phyloP scores from a whole-genome alignment of 2,797 vertebrate genomes.

The Schizopygopsis pylzovi region DNA sequence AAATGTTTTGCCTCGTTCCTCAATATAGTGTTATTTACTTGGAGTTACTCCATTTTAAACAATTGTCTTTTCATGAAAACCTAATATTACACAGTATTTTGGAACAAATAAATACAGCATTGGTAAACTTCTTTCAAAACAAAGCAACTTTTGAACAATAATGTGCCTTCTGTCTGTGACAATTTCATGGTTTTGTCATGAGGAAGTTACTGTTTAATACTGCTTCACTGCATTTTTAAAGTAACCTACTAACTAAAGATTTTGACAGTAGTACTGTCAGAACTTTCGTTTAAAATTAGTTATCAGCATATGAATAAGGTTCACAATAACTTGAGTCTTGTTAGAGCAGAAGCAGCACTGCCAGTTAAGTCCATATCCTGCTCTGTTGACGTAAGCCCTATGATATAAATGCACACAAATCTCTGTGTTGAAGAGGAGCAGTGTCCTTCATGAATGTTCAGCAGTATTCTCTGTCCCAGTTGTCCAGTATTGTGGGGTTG shows the following conservation, averaged over 20 bases:
- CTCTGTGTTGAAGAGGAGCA: not conserved
- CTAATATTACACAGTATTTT: not conserved
- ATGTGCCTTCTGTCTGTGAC: no score
- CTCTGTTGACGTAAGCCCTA: constrained; percentile 6
- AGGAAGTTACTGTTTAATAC: no score
- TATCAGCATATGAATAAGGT: not conserved
- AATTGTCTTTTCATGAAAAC: not conserved
- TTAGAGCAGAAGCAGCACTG: not conserved
- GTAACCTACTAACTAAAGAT: not conserved
- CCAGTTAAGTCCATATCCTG: not conserved
- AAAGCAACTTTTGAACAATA: no score
- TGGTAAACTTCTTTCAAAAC: not conserved
- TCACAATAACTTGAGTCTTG: not conserved
- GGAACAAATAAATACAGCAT: not conserved
- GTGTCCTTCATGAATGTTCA: constrained; percentile 47
- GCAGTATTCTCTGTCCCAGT: constrained; percentile 71
- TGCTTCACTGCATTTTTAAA: not conserved
- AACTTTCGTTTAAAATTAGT: not conserved
- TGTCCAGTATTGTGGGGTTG: constrained; percentile 60
- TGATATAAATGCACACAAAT: constrained; percentile 1
- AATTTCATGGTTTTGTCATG: no score
- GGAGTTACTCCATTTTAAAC: no score
- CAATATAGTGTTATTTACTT: not conserved
- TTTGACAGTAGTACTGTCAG: not conserved
- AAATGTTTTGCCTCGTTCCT: not conserved